Conservation (phyloP, 2,113 vertebrate species). For the Phalacrocorax pelagicus region DNA sequence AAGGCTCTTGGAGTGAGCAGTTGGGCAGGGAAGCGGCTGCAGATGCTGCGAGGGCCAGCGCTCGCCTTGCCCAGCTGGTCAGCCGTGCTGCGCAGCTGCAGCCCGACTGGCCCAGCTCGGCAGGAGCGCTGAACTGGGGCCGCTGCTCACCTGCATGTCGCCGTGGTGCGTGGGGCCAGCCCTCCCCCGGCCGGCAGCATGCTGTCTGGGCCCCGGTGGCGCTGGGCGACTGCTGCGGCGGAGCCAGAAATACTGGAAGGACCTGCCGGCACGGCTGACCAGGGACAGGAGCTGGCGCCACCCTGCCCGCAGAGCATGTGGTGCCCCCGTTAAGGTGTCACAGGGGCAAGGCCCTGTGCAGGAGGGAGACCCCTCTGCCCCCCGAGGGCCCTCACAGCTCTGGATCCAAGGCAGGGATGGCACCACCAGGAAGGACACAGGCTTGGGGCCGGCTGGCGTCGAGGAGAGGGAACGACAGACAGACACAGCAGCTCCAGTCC, state of each 20-base stretch:
- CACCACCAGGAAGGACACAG: accelerated
- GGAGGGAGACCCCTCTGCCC: too few species aligned
- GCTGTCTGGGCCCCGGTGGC: background rate
- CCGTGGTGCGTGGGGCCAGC: background rate
- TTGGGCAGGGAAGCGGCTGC: background rate
- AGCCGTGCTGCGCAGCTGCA: background rate
- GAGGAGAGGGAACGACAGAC: accelerated
- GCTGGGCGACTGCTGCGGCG: background rate
- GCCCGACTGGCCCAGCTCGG: accelerated
- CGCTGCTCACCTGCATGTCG: accelerated
- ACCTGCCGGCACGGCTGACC: background rate
- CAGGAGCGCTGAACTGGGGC: accelerated
- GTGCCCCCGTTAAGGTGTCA: background rate
- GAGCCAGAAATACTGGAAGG: conserved; percentile 54
- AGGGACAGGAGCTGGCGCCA: background rate
- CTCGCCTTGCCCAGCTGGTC: background rate
- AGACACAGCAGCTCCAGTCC: background rate
- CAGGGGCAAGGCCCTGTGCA: accelerated
- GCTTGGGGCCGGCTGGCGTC: accelerated
- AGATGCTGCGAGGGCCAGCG: too few species aligned
- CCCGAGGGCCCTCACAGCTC: accelerated
- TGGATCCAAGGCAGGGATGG: accelerated
- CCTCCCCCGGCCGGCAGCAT: background rate
- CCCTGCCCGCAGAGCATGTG: background rate
- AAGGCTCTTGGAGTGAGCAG: background rate